These are phyloP conservation scores for Biston betularia DNA, from an alignment of 2,888 invertebrate genomes.

Conservation along the genomic window DNA sequence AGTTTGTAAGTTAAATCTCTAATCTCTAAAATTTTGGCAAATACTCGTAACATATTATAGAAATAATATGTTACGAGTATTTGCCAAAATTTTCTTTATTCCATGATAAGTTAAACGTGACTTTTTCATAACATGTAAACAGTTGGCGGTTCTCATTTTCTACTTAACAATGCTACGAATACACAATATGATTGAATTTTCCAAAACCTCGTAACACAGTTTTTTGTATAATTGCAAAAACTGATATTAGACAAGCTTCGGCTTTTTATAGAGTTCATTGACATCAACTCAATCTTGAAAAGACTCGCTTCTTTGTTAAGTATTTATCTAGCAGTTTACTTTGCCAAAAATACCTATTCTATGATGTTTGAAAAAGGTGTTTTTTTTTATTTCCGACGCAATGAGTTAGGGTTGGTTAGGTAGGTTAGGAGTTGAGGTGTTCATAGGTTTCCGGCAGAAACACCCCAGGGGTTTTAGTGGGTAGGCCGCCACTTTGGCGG, in stretches of 20 bases:
- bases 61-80: too few relatives aligned
- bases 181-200: background rate
- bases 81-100: background rate
- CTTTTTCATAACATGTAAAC: background rate
- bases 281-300: background rate
- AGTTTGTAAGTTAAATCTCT: too few relatives aligned
- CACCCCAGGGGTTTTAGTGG: too few relatives aligned
- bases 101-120: background rate
- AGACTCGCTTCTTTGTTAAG: background rate
- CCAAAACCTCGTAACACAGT: conserved; percentile 2
- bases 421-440: too few relatives aligned
- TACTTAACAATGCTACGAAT: background rate
- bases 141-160: background rate
- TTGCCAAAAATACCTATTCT: too few relatives aligned
- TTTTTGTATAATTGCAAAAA: conserved; percentile 3
- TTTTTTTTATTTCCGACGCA: too few relatives aligned
- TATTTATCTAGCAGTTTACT: background rate
- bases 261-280: background rate
- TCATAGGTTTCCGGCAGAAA: too few relatives aligned
- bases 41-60: too few relatives aligned
- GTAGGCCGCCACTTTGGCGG: too few relatives aligned
- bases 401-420: too few relatives aligned
- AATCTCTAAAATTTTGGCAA: too few relatives aligned
- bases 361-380: too few relatives aligned
- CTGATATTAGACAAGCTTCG: background rate